Evolutionary conservation across 30 jellyfish, hydroid and myxozoan genomes (phyloP), one percentile per base, ranked within the genome.

Genomic region (Hydra vulgaris): DNA sequence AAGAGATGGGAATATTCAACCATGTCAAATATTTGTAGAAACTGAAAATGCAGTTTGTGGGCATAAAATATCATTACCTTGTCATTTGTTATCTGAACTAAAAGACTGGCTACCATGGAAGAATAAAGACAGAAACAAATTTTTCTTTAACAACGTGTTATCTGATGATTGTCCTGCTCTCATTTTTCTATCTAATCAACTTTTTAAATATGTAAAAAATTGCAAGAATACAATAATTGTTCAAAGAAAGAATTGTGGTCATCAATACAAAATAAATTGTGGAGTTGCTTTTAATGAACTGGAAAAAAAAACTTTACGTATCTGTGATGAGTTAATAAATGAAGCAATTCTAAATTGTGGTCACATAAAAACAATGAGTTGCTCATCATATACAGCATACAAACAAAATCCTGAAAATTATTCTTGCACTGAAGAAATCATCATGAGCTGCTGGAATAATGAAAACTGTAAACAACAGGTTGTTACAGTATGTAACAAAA

Each of bases 101-200:
- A 21, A 61, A 18, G 68, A 61, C 1, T 74, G 82, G 82, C 17
- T 1, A 12, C 82, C 82, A 7, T 74, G 82, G 82, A 25, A 3
- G 16, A n/a, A 74, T 19, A 12, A 40, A 40, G 61, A 40, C 53
- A 25, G 4, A 1, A 61, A 74, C 15, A 17, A 61, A 1, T 4
- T 68, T 8, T 74, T 74, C 22, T 17, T 24, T 20, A 20, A 20
- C 16, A 74, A 15, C 8, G 79, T 71, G 1, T 53, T 71, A 20
- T 20, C 22, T 20, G 24, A 24, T 17, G 22, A 24, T 25, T 19
- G 25, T 1, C 18, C 54, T 25, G 75, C 75, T 1, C 68, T 23
- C n/a, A 24, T 25, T 16, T 7, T 15, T 21, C 82, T 74, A 8
- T 74, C 82, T 3, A 16, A 61, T 0, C 70, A 21, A 68, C 18